Evolutionary conservation across 2,888 invertebrate genomes (phyloP), one percentile per base, ranked within the genome.

Genomic region (Pyrocoelia pectoralis): DNA sequence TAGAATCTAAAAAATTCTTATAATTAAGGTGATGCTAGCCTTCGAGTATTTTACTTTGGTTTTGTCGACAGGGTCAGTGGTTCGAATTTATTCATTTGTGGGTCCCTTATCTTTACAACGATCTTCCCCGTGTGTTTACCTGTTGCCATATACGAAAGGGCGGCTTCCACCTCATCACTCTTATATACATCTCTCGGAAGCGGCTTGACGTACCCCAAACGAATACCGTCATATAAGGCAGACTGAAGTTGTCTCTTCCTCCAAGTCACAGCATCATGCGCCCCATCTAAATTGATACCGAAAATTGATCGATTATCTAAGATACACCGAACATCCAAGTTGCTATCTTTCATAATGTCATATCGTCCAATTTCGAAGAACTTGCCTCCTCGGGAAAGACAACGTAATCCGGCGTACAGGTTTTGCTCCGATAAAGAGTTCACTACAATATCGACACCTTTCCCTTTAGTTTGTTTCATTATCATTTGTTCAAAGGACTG

Each of bases 381-480:
- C 60, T 89, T 83, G 6, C 94, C 89, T 0, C 84, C 82, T 1
- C 70, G 70, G 0, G 84, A 86, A 8, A 90, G 77, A 69, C 89
- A 90, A 1, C 88, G 81, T 0, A 88, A 78, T n/a, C n/a, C n/a
- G n/a, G 0, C 89, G 89, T 0, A 89, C 92, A 0, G 97, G 84
- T 80, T 97, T 97, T 98, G 97, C 74, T 95, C 97, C 0, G 97
- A 88, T 43, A 98, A 82, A 0, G 96, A 97, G 80, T 98, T 98
- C 6, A 95, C 82, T 10, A 98, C 92, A 56, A 97, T 83, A 76
- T 98, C 94, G 0, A 98, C 97, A 38, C 97, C 97, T 71, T 85
- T 85, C 10, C 97, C 97, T 5, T 90, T 85, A 0, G 97, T 97
- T 74, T 89, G 86, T 49, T 84, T 84, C 71, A 90, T 85, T 56